Evolutionary conservation across 1,140 invertebrate species (phyloP), one percentile per base, ranked within the genome.

Genomic region (Reticulitermes speratus): DNA sequence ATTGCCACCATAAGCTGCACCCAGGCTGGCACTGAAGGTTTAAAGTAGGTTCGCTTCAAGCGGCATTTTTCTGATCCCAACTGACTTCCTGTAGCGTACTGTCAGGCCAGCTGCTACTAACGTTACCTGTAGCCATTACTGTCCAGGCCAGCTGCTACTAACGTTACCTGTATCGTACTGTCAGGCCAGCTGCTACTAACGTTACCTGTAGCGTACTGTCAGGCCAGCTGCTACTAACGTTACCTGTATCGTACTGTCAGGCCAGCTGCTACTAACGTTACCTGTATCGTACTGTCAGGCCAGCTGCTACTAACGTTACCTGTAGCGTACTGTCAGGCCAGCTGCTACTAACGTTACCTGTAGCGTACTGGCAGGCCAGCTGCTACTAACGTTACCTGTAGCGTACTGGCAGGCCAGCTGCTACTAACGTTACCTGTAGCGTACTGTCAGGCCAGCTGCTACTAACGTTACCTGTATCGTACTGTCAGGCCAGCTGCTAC

Each of bases 51-150:
- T 2, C 38, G 38, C 5, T 38, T 38, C 38, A 38, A 38, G 38
- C 5, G 38, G 38, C 38, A 38, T 38, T 38, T 38, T 38, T 38
- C 38, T 38, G 38, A 38, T 38, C 38, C 38, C 38, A 38, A 38
- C 38, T 38, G 38, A 38, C 38, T 5, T 5, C 38, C 38, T 38
- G 38, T 38, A 38, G 2, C 38, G 38, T 38, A 38, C 38, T n/a
- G n/a, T n/a, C n/a, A n/a, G 38, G 38, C 38, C 55, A 3, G 3
- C 85, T 87, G 23, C 75, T 55, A 48, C 16, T 52, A 1, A 2
- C 1, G 23, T 44, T 89, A 93, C 93, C 93, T 91, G 89, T 93
- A n/a, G n/a, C n/a, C n/a, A n/a, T n/a, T n/a, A n/a, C n/a, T n/a
- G n/a, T n/a, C n/a, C n/a, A n/a, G 38, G 38, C 38, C 55, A 3